Evolutionary conservation across 2,113 vertebrate species (phyloP), one percentile per base, ranked within the genome.

Genomic region (Malurus cyaneus): DNA sequence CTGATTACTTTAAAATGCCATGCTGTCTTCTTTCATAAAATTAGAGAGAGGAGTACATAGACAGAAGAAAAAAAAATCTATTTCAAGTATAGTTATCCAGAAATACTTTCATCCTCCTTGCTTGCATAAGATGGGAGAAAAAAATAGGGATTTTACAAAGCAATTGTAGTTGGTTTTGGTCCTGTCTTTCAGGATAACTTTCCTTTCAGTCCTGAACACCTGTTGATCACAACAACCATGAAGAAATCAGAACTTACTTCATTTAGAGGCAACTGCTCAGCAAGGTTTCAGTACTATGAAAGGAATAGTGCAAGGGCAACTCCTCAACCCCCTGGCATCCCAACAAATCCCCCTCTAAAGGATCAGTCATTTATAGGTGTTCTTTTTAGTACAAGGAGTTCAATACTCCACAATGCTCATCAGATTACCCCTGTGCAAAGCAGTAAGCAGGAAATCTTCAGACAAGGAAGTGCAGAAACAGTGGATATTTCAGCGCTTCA

Each of bases 401-500:
- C 34, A 74, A 36, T 23, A 5, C 31, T 80, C 44, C 12, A 44
- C 24, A 20, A 2, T 9, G 53, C 66, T 59, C 9, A 0, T 44
- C 49, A 17, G 29, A 28, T 50, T 47, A 50, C 42, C 26, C 41
- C 31, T 28, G 18, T 10, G 4, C 34, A 60, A 25, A 81, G 70
- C 74, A 57, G 29, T 10, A 31, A 61, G 39, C 25, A 36, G 31
- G 44, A 32, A 36, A 17, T 46, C 60, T 50, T 66, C 62, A 60
- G 53, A 74, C 5, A 41, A 39, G 18, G 14, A n/a, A 32, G 39
- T 18, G 31, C 32, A 77, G 49, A 57, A 80, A 64, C 3, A 0
- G 8, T 42, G n/a, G 19, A 9, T 53, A 19, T 28, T 80, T n/a
- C 46, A 50, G 67, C 57, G 25, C 21, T 56, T n/a, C 0, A 0